phyloP scores from a whole-genome alignment of 1,140 invertebrate genomes.

The Calycopis cecrops region DNA sequence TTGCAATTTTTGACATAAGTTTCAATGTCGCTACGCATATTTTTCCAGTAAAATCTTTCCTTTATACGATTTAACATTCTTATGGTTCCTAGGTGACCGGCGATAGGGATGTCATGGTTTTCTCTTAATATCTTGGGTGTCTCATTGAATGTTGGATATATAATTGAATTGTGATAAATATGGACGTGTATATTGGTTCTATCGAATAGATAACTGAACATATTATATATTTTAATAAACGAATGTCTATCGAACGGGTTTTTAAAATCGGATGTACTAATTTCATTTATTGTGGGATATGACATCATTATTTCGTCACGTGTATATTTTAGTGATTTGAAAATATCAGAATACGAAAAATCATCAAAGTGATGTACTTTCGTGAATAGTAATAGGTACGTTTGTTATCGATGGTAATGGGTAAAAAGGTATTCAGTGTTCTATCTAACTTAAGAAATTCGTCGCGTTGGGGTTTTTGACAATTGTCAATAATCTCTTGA shows the following conservation, averaged over 20 bases:
- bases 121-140: too few species aligned
- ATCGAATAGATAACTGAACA: too few species aligned
- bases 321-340: slow-evolving; percentile 19
- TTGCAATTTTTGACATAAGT: too few species aligned
- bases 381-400: slow-evolving; percentile 23
- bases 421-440: slow-evolving; percentile 12
- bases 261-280: slow-evolving; percentile 25
- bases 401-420: slow-evolving; percentile 16
- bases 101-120: too few species aligned
- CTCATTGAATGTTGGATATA: too few species aligned
- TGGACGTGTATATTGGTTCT: too few species aligned
- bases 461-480: not conserved
- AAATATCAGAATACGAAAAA: slow-evolving; percentile 23
- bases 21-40: too few species aligned
- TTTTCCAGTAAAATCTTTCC: too few species aligned
- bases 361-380: slow-evolving; percentile 32
- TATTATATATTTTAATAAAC: too few species aligned
- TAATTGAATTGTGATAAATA: too few species aligned
- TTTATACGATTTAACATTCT: too few species aligned
- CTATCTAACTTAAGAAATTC: slow-evolving; percentile 21
- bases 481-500: slow-evolving; percentile 16
- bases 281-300: slow-evolving; percentile 8
- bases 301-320: slow-evolving; percentile 13
- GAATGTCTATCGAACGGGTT: slow-evolving; percentile 27
- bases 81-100: too few species aligned